Evolutionary conservation across 2,888 invertebrate genomes (phyloP).

Genomic region (Drosophila mimetica): DNA sequence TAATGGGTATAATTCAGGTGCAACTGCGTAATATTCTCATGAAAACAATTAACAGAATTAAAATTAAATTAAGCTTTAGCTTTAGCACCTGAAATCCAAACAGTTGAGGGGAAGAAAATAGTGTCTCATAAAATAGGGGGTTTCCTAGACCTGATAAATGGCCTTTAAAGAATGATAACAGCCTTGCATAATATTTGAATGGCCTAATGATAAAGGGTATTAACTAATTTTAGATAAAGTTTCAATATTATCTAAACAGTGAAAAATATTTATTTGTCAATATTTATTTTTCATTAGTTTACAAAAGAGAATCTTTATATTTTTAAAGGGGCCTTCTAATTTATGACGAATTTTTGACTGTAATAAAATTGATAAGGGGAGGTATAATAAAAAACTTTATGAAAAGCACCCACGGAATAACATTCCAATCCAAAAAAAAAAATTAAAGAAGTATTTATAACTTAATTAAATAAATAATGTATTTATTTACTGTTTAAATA

Average conservation of each 20-base stretch:
- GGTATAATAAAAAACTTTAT: too few relatives aligned
- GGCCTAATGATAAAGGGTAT: too few relatives aligned
- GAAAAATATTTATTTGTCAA: too few relatives aligned
- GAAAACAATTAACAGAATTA: not conserved
- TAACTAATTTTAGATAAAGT: too few relatives aligned
- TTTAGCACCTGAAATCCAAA: not conserved
- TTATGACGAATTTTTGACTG: not conserved
- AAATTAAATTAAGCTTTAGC: not conserved
- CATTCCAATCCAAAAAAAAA: too few relatives aligned
- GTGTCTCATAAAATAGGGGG: not conserved
- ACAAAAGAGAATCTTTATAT: not conserved
- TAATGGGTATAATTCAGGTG: not conserved
- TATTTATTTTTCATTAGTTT: not conserved
- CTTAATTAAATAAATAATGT: too few relatives aligned
- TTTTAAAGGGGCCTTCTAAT: not conserved
- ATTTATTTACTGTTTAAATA: too few relatives aligned
- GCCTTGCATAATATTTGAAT: not conserved
- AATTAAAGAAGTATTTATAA: too few relatives aligned
- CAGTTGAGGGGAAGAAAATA: not conserved
- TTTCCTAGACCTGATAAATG: not conserved
- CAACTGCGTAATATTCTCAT: not conserved
- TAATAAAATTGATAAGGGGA: conserved; percentile 25
- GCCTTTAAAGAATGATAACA: conserved; percentile 14
- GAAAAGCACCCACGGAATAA: too few relatives aligned
- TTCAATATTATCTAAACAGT: too few relatives aligned